Evolutionary conservation across 2,888 invertebrate genomes (phyloP), one percentile per base, ranked within the genome.

Genomic region (Linyphia triangularis): DNA sequence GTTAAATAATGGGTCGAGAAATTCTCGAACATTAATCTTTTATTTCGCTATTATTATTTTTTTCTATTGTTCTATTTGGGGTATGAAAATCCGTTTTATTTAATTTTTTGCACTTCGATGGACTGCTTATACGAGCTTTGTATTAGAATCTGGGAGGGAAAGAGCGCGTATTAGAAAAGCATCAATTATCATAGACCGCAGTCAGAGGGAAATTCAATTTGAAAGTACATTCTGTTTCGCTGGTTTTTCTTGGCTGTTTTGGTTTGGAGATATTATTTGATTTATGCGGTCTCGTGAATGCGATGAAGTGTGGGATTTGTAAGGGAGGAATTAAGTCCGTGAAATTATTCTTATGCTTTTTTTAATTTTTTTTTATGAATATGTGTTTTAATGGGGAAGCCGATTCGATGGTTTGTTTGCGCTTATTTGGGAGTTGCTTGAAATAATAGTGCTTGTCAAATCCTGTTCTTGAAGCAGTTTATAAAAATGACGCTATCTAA

Each of bases 21-120:
- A 83, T 88, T 77, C 78, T 51, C 77, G 88, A 88, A 83, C 88
- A 88, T 88, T 88, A 88, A 88, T 88, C 88, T 88, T 88, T 88
- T 83, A 88, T 88, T 88, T 88, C 67, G 63, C 57, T 59, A 72
- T 75, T 75, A 69, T 81, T 73, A n/a, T 70, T 63, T 85, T 61
- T 77, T 77, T 69, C n/a, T 28, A 22, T 67, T 70, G 51, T 51
- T 51, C 51, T 51, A 16, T 51, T 51, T 40, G 26, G 81, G 22
- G 88, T 82, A 88, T 88, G 69, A 82, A 88, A 88, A 75, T 79
- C 72, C 75, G 28, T 83, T 88, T 88, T 88, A 88, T 88, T 88
- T 83, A 77, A 88, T 88, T 88, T 83, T 84, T 77, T 77, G 65
- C 88, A 69, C 88, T 77, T 61, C 70, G 78, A 22, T 73, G 84